Evolutionary conservation across 2,888 invertebrate genomes (phyloP), one percentile per base, ranked within the genome.

Genomic region (Apocheima hispidaria): DNA sequence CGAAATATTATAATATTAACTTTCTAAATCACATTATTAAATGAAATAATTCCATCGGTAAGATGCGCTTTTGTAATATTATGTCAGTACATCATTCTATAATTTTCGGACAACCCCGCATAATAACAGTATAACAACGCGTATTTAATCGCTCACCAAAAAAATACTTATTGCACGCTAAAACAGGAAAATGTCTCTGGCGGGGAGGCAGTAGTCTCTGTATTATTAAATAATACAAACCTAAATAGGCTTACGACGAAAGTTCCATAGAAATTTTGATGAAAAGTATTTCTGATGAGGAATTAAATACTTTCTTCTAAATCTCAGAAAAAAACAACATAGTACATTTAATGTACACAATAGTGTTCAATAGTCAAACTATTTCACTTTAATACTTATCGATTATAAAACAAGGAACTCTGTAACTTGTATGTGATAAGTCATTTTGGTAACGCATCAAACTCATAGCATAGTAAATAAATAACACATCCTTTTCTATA

Each of bases 301-400:
- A 28, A 44, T 43, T 43, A 43, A 40, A 43, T 41, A 23, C 4
- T 4, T 14, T 6, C 9, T 55, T 48, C 35, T 9, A 64, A 52
- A 64, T 65, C 64, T 65, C 69, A 71, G 65, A 54, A 57, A 49
- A 48, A 52, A 67, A 61, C 41, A 63, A 72, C 66, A 63, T 59
- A 71, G 71, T 70, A 75, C 70, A 74, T 71, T 64, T 56, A 36
- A 72, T 66, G 72, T 69, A 70, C 68, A 66, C 58, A 69, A 73
- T 66, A 70, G 61, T 68, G 65, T 67, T 51, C 3, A 20, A 60
- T 48, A 52, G 40, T 59, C 12, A 52, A 38, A 59, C 52, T 52
- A 52, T 59, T 28, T 35, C 14, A 35, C 14, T 6, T 18, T 35
- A 16, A 26, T n/a, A 26, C 10, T 10, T 12, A 46, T 9, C 21